Evolutionary conservation across 2,888 invertebrate genomes (phyloP).

Genomic region (Macrostomum cliftonense): DNA sequence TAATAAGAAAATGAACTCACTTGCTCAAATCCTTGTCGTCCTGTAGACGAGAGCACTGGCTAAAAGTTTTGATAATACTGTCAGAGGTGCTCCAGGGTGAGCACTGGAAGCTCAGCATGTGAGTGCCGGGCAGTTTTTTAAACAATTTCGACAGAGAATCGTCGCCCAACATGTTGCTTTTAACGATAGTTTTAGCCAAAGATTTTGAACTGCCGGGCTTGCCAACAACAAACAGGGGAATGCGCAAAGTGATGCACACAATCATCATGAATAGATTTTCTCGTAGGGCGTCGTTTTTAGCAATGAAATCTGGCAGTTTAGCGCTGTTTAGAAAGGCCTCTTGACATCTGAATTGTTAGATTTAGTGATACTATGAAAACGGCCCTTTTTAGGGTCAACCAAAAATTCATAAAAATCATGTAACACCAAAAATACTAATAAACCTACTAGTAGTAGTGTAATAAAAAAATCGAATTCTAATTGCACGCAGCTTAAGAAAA

Average conservation of each 20-base stretch:
- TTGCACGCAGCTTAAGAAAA: no score
- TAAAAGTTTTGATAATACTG: slow-evolving; percentile 26
- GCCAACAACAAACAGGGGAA: slow-evolving; percentile 33
- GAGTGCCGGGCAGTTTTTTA: slow-evolving; percentile 16
- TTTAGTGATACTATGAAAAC: no score
- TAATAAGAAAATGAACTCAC: slow-evolving; percentile 3
- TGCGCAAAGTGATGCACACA: slow-evolving; percentile 28
- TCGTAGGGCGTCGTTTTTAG: slow-evolving; percentile 26
- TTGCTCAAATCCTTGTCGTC: slow-evolving; percentile 17
- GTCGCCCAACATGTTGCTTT: slow-evolving; percentile 29
- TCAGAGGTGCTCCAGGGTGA: slow-evolving; percentile 27
- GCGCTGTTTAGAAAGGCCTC: slow-evolving; percentile 23
- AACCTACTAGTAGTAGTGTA: no score
- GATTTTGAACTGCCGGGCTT: slow-evolving; percentile 36
- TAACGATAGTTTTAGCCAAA: slow-evolving; percentile 30
- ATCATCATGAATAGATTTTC: slow-evolving; percentile 35
- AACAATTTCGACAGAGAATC: not conserved
- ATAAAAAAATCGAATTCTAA: no score
- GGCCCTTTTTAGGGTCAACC: no score
- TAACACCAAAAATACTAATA: no score
- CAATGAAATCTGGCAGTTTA: slow-evolving; percentile 22
- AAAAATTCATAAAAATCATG: no score
- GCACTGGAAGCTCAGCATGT: slow-evolving; percentile 33
- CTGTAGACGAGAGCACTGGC: slow-evolving; percentile 27
- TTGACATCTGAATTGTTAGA: slow-evolving; percentile 20